These are phyloP conservation scores for Dasypus novemcinctus DNA, from an alignment of 2,113 vertebrate species.

Conservation along the genomic window DNA sequence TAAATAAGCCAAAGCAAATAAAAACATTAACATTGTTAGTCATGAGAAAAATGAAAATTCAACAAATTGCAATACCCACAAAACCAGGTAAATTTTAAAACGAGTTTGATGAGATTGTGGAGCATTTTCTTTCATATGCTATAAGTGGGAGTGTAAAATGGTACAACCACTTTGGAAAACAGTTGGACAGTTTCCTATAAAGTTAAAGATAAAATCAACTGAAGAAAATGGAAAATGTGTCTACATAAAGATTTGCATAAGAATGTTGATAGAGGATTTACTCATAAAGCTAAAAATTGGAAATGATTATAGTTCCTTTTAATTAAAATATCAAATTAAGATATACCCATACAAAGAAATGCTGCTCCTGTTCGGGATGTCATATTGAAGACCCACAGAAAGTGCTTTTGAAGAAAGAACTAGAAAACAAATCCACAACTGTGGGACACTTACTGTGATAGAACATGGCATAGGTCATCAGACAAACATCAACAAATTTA, in stretches of 20 bases:
- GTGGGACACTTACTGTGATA: neutral
- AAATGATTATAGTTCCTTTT: neutral
- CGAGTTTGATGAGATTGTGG: neutral
- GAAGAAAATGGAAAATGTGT: neutral
- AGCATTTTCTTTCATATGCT: neutral
- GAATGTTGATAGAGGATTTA: neutral
- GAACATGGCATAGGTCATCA: neutral
- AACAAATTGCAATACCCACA: neutral
- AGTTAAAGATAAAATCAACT: neutral
- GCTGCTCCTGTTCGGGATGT: neutral
- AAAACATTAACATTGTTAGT: neutral
- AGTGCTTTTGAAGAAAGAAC: neutral
- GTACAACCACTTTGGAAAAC: neutral
- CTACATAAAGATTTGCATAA: neutral
- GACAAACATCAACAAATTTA: neutral
- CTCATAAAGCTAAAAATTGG: neutral
- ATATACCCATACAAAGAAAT: neutral
- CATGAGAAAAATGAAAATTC: neutral
- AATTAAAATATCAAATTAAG: neutral
- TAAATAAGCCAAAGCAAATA: neutral
- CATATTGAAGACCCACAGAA: neutral
- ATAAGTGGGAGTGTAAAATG: neutral
- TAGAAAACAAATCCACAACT: neutral
- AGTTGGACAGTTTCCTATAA: neutral
- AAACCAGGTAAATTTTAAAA: neutral